Conservation (phyloP, 2,113 vertebrate genomes). For the Hippocampus barbouri region DNA sequence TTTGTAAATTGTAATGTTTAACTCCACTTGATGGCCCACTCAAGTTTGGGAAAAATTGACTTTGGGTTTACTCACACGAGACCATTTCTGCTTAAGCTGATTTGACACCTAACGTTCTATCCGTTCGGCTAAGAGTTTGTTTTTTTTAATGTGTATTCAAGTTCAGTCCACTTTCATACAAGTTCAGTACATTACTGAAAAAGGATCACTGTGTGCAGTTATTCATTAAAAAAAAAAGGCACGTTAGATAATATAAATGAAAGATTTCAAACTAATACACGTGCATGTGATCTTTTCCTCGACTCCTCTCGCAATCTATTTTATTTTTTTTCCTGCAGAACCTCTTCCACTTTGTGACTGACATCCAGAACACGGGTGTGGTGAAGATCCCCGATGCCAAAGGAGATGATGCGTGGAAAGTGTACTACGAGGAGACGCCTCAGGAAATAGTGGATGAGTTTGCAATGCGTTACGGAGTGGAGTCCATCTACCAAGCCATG, state of each 20-base stretch:
- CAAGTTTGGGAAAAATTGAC: neutral
- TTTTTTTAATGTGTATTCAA: no score
- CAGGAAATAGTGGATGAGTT: constrained; percentile 98
- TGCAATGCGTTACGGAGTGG: constrained; percentile 97
- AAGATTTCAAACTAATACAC: no score
- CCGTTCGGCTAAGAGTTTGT: no score
- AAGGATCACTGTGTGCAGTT: no score
- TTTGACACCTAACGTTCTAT: no score
- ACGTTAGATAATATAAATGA: no score
- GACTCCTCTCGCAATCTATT: neutral
- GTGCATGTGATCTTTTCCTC: neutral
- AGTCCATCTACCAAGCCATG: constrained; percentile 99
- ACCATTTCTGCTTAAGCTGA: no score
- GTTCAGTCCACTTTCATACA: no score
- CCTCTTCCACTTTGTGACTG: constrained; percentile 95
- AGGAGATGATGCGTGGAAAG: constrained; percentile 97
- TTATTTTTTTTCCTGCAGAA: constrained; percentile 71
- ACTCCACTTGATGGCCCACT: neutral
- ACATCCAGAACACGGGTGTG: constrained; percentile 93
- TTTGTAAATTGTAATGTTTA: neutral
- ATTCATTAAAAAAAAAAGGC: no score
- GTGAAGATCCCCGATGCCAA: constrained; percentile 97
- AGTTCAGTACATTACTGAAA: no score
- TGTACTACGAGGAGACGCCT: constrained; percentile 96
- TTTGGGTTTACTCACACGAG: neutral